Conservation (phyloP, 1,140 invertebrate species). For the Zaprionus kolodkinae region DNA sequence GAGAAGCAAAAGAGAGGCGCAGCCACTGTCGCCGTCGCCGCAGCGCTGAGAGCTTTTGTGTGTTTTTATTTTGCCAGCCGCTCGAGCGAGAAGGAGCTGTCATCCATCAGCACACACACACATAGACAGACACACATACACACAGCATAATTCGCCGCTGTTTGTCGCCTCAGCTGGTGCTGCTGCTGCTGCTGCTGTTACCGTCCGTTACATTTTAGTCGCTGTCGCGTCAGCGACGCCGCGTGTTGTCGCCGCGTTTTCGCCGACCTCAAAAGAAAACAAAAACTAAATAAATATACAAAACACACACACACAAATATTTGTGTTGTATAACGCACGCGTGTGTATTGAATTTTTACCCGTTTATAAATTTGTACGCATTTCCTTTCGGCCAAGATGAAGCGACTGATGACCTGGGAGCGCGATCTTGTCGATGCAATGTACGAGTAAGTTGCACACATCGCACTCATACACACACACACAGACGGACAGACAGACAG, state of each 20-base stretch:
- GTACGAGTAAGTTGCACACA: slow-evolving; percentile 77
- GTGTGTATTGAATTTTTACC: slow-evolving; percentile 44
- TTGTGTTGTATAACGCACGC: slow-evolving; percentile 61
- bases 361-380: slow-evolving; percentile 44
- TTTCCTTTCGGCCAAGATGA: slow-evolving; percentile 71
- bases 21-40: neutral
- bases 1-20: neutral
- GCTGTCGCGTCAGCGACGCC: slow-evolving; percentile 56
- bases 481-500: slow-evolving; percentile 8
- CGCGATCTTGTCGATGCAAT: slow-evolving; percentile 83
- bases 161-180: slow-evolving; percentile 43
- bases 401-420: slow-evolving; percentile 82
- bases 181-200: slow-evolving; percentile 22
- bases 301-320: slow-evolving; percentile 16
- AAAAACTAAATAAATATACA: slow-evolving; percentile 41
- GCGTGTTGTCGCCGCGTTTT: slow-evolving; percentile 60
- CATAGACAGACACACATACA: slow-evolving; percentile 11
- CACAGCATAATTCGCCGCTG: slow-evolving; percentile 36
- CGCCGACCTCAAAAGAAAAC: slow-evolving; percentile 54
- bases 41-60: slow-evolving; percentile 25
- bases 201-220: slow-evolving; percentile 65
- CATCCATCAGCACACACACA: slow-evolving; percentile 23
- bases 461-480: slow-evolving; percentile 27
- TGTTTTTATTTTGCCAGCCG: slow-evolving; percentile 34
- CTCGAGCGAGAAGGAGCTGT: slow-evolving; percentile 53